Conservation (phyloP, 2,797 vertebrate species). For the Orestias chungarensis region DNA sequence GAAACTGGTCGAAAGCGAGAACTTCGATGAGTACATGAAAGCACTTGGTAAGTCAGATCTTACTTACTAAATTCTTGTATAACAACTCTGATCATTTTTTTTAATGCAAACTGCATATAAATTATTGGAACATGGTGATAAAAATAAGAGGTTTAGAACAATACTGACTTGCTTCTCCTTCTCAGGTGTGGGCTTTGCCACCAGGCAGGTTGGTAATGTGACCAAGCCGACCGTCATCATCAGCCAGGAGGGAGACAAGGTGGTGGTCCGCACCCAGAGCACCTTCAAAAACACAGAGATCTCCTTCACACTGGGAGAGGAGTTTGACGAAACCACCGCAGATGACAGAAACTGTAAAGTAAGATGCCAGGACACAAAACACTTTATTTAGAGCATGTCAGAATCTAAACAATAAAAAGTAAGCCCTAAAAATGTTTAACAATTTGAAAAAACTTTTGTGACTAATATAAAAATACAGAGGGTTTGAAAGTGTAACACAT, state of each 20-base stretch:
- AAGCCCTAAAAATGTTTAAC: not conserved
- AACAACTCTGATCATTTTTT: not conserved
- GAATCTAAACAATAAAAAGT: too few species aligned
- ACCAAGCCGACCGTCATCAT: slow-evolving; percentile 92
- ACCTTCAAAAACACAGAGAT: slow-evolving; percentile 94
- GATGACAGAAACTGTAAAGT: slow-evolving; percentile 95
- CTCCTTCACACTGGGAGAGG: slow-evolving; percentile 89
- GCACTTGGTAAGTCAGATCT: slow-evolving; percentile 83
- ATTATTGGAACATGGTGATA: not conserved
- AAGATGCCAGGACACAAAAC: slow-evolving; percentile 41
- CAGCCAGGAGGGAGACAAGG: slow-evolving; percentile 87
- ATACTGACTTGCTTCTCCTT: not conserved
- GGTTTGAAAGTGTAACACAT: not conserved
- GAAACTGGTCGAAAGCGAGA: slow-evolving; percentile 91
- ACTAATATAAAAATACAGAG: not conserved
- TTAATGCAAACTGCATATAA: not conserved
- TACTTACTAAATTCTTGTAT: not conserved
- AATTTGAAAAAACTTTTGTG: not conserved
- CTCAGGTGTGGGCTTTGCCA: slow-evolving; percentile 90
- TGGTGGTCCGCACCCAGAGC: slow-evolving; percentile 87
- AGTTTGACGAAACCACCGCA: slow-evolving; percentile 89
- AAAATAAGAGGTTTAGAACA: not conserved
- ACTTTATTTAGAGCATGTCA: too few species aligned
- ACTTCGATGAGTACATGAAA: slow-evolving; percentile 95
- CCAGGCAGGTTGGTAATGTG: slow-evolving; percentile 90